Percentiles rank a stretch among this genome's conserved stretches.
These are phyloP conservation scores for Limenitis camilla DNA, from an alignment of 2,888 invertebrate genomes.

Conservation along the genomic window DNA sequence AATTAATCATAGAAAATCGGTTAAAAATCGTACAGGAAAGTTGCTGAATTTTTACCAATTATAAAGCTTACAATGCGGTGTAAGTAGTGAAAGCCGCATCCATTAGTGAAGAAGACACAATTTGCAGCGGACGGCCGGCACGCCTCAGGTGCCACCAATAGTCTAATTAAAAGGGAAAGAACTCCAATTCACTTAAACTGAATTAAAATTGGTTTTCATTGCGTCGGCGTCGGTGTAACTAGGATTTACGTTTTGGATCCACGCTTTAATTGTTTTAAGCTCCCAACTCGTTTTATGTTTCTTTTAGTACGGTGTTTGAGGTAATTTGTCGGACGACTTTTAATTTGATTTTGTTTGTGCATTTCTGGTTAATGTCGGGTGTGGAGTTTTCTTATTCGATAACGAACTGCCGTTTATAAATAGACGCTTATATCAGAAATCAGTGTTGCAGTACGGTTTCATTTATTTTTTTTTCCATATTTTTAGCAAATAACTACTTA, in stretches of 20 bases:
- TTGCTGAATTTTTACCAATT: too few relatives aligned
- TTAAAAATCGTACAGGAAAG: too few relatives aligned
- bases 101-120: conserved; percentile 48
- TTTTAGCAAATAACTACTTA: too few relatives aligned
- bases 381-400: background rate
- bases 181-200: conserved; percentile 44
- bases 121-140: conserved; percentile 37
- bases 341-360: conserved; percentile 16
- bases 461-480: too few relatives aligned
- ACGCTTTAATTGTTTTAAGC: conserved; percentile 25
- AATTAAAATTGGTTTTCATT: conserved; percentile 42
- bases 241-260: conserved; percentile 31
- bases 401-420: background rate
- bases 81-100: conserved; percentile 30
- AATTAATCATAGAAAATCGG: too few relatives aligned
- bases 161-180: conserved; percentile 61
- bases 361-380: background rate
- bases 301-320: conserved; percentile 19
- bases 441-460: too few relatives aligned
- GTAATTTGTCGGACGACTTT: conserved; percentile 15
- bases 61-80: conserved; percentile 6
- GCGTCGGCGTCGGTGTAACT: conserved; percentile 25
- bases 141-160: conserved; percentile 60
- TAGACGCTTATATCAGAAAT: too few relatives aligned
- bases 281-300: conserved; percentile 22